phyloP scores from a whole-genome alignment of 2,888 invertebrate genomes.

The Ophonus ardosiacus region DNA sequence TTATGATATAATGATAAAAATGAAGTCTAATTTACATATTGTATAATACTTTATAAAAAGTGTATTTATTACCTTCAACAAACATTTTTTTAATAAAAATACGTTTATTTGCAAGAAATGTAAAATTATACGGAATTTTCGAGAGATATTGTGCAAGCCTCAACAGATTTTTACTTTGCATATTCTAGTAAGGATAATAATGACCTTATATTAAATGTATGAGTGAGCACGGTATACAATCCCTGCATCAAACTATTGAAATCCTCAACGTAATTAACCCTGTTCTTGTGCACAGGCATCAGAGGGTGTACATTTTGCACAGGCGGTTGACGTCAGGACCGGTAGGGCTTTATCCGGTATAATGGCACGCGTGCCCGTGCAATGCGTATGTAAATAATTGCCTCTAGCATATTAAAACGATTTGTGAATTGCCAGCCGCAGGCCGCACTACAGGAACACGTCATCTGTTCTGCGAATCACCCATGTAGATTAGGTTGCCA shows the following conservation, averaged over 20 bases:
- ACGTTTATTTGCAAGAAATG: too few species aligned
- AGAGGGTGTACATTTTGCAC: conserved; percentile 8
- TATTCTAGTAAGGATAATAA: not conserved
- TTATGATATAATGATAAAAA: too few species aligned
- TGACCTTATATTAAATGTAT: not conserved
- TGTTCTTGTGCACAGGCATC: conserved; percentile 7
- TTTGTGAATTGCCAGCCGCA: conserved; percentile 3
- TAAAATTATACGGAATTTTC: too few species aligned
- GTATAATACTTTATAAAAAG: too few species aligned
- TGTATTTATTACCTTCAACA: too few species aligned
- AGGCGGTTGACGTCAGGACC: not conserved
- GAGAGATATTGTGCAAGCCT: too few species aligned
- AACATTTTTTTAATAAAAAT: too few species aligned
- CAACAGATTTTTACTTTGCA: too few species aligned
- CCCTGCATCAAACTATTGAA: not conserved
- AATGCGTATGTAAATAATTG: conserved; percentile 14
- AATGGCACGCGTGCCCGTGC: not conserved
- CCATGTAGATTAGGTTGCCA: not conserved
- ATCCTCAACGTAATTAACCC: conserved; percentile 10
- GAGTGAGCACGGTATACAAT: not conserved
- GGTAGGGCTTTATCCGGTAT: not conserved
- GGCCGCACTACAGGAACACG: not conserved
- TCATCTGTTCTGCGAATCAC: not conserved
- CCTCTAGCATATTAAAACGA: conserved; percentile 35
- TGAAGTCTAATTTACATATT: too few species aligned